These are phyloP conservation scores for Sapajus apella DNA, from an alignment of 2,113 vertebrate genomes.

Conservation along the genomic window DNA sequence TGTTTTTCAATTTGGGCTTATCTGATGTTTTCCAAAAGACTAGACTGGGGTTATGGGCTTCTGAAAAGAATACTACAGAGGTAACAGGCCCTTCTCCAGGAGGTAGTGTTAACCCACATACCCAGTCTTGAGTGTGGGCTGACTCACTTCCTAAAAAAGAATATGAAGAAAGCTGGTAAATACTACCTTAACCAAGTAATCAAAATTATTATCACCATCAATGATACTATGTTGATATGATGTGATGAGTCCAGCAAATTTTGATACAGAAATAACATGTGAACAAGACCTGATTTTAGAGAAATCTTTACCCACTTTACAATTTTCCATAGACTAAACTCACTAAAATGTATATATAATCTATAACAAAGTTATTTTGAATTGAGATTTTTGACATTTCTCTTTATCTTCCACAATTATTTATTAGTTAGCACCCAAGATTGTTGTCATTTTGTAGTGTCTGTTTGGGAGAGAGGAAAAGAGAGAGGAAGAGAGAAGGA, in stretches of 20 bases:
- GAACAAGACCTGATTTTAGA: constrained; percentile 15
- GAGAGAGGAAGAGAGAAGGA: too few relatives aligned
- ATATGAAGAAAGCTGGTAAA: background rate
- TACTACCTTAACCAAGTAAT: background rate
- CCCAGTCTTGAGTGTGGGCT: background rate
- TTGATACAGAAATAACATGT: background rate
- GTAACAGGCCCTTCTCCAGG: background rate
- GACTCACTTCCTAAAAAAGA: constrained; percentile 30
- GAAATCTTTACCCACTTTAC: background rate
- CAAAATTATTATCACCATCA: background rate
- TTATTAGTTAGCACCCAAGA: background rate
- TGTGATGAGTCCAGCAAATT: background rate
- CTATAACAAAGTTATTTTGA: constrained; percentile 45
- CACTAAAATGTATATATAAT: constrained; percentile 7
- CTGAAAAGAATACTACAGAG: background rate
- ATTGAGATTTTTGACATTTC: background rate
- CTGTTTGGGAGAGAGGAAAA: background rate
- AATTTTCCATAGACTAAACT: constrained; percentile 29
- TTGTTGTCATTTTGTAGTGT: background rate
- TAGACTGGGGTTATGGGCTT: background rate
- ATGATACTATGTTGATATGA: background rate
- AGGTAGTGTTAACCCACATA: background rate
- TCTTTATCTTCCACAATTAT: background rate
- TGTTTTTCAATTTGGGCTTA: background rate
- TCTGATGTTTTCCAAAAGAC: constrained; percentile 49